phyloP scores from a whole-genome alignment of 2,888 invertebrate species.

The Pristionchus japonicus region DNA sequence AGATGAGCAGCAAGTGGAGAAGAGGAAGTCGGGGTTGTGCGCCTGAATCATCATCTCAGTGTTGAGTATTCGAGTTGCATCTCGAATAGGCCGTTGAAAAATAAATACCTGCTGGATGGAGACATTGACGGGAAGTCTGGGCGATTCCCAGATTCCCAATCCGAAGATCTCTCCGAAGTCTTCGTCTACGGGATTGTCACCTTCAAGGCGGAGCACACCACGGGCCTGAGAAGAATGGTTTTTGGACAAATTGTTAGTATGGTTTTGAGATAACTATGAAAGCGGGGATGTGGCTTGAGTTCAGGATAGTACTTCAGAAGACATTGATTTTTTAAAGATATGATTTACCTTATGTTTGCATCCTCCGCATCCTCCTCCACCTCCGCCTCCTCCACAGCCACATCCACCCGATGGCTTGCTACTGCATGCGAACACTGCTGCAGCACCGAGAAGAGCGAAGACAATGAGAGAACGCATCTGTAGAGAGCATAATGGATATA shows the following conservation, averaged over 20 bases:
- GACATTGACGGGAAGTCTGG: not conserved
- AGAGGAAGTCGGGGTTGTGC: conserved; percentile 22
- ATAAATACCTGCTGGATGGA: not conserved
- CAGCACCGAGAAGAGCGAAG: not conserved
- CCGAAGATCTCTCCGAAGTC: conserved; percentile 35
- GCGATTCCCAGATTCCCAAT: not conserved
- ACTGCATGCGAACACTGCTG: not conserved
- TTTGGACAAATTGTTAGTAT: not conserved
- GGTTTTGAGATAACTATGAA: not conserved
- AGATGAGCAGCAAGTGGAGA: not conserved
- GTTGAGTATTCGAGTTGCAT: not conserved
- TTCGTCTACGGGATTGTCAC: not conserved
- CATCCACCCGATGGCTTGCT: conserved; percentile 14
- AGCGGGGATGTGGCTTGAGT: not conserved
- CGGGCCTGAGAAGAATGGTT: not conserved
- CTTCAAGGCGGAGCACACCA: not conserved
- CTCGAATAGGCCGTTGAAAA: not conserved
- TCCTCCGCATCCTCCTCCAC: conserved; percentile 4
- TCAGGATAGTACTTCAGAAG: not conserved
- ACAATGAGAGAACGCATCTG: not conserved
- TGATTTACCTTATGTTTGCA: not conserved
- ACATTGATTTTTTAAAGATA: too few relatives aligned
- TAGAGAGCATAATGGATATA: too few relatives aligned
- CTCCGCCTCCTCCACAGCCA: conserved; percentile 26
- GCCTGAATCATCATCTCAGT: not conserved